Evolutionary conservation across 2,888 invertebrate species (phyloP), one percentile per base, ranked within the genome.

Genomic region (Furcula furcula): DNA sequence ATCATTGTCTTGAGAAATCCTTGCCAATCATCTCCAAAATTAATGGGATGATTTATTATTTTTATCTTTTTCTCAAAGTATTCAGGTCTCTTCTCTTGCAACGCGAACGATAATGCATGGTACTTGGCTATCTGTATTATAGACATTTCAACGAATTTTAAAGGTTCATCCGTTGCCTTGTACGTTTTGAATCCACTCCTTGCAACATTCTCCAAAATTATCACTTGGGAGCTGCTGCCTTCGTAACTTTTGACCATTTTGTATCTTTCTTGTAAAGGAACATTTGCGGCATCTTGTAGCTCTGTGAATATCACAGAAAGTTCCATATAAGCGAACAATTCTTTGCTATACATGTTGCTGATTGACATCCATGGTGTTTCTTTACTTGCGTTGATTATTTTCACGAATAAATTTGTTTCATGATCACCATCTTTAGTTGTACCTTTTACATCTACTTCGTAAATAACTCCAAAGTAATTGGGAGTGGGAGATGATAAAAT

Each of bases 61-160:
- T 50, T 53, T 13, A 68, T 51, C 31, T 54, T 55, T 1, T 36
- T 50, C 6, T 73, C 48, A 34, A 59, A 79, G 46, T 65, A 81
- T 15, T 63, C 57, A 0, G 67, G 65, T 18, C 40, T 46, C 32
- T 50, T 58, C 2, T 46, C 34, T 55, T 76, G 49, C n/a, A 75
- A 26, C 2, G 57, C 59, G 35, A 68, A 68, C 1, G 74, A 68
- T 1, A 77, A 36, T 0, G 55, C 67, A 34, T 79, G 78, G 26
- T 76, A 66, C 40, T 65, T 75, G 0, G 77, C 76, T 11, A 77
- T 46, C 37, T 72, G 52, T 34, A 51, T 52, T 1, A 76, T 35
- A 2, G 68, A 55, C 9, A 65, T 30, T 36, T 68, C 57, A 1
- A 68, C 66, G 38, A 69, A 72, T 31, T 65, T 51, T 7, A 68